phyloP scores from a whole-genome alignment of 2,797 vertebrate genomes.

The Psittacula echo region DNA sequence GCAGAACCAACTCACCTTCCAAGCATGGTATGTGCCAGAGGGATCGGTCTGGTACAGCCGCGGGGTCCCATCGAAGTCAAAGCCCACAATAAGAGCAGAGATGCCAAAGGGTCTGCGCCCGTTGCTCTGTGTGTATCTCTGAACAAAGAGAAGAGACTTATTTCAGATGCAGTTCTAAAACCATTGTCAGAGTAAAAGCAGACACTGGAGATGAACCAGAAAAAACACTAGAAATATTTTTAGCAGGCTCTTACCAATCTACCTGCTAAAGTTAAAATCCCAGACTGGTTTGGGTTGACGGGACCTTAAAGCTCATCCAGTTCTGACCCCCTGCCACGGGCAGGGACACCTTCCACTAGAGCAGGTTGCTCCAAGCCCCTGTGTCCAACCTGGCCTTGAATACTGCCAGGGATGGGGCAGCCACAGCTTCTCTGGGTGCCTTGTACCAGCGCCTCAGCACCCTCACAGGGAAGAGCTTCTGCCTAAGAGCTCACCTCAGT shows the following conservation, averaged over 20 bases:
- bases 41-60: conserved; percentile 88
- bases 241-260: neutral
- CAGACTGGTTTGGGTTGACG: neutral
- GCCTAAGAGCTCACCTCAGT: neutral
- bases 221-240: neutral
- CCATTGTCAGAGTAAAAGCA: neutral
- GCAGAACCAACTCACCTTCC: conserved; percentile 80
- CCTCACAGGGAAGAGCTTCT: neutral
- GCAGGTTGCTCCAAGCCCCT: neutral
- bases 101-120: conserved; percentile 88
- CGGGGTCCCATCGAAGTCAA: conserved; percentile 87
- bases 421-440: neutral
- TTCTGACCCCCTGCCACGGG: rapidly evolving
- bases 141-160: neutral
- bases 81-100: conserved; percentile 87
- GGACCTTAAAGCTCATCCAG: neutral
- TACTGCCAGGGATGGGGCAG: neutral
- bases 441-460: no score
- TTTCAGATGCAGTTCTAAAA: neutral
- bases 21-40: conserved; percentile 88
- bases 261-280: neutral
- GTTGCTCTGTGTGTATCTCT: conserved; percentile 89
- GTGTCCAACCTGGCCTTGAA: neutral
- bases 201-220: neutral
- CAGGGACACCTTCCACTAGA: neutral